Percentiles rank a stretch among this genome's conserved stretches.
phyloP scores from a whole-genome alignment of 35 echinoderm and acorn worm genomes.

The Stichopus chloronotus region DNA sequence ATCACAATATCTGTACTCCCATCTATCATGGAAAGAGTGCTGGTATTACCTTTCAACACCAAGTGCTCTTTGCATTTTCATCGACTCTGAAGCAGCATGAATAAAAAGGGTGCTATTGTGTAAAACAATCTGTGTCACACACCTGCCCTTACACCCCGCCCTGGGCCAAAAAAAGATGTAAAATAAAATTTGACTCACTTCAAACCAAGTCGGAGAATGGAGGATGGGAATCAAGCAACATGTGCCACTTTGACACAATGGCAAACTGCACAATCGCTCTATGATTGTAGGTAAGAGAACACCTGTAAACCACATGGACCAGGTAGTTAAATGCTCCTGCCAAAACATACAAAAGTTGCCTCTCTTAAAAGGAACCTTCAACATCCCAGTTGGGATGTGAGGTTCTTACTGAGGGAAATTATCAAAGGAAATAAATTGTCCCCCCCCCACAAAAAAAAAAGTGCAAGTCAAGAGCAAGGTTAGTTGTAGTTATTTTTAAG shows the following conservation, averaged over 20 bases:
- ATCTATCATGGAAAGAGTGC: too few species aligned
- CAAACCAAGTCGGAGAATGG: too few species aligned
- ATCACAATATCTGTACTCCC: too few species aligned
- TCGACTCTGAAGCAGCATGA: too few species aligned
- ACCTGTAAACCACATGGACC: conserved; percentile 29
- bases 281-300: background rate
- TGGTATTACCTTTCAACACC: too few species aligned
- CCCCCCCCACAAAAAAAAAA: background rate
- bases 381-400: background rate
- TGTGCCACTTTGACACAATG: too few species aligned
- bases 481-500: background rate
- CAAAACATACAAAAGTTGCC: background rate
- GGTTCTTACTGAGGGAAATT: background rate
- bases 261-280: background rate
- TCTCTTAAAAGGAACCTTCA: conserved; percentile 15
- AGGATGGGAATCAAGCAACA: too few species aligned
- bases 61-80: too few species aligned
- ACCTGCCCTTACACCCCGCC: background rate
- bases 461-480: background rate
- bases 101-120: too few species aligned
- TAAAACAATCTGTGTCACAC: too few species aligned
- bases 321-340: background rate
- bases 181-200: background rate
- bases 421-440: background rate
- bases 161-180: background rate